Conservation (phyloP, 2,113 vertebrate genomes). For the Chionodraco myersi region DNA sequence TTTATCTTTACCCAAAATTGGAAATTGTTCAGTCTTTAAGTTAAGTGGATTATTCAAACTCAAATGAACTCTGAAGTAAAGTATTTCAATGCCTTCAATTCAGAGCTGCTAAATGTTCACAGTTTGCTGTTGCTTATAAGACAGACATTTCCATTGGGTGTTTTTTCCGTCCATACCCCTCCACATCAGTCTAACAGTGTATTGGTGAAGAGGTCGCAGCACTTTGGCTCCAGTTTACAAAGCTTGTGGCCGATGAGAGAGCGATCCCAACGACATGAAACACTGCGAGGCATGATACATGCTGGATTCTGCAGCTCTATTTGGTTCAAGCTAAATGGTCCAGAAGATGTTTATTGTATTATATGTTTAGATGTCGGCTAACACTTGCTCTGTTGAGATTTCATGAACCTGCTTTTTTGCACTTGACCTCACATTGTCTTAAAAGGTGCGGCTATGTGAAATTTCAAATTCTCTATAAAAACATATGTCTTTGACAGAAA, state of each 20-base stretch:
- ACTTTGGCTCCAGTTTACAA: constrained; percentile 49
- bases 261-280: constrained; percentile 40
- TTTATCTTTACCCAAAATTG: too few relatives aligned
- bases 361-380: constrained; percentile 10
- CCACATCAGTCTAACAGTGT: constrained; percentile 2
- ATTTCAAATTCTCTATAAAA: constrained; percentile 61
- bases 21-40: too few relatives aligned
- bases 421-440: constrained; percentile 27
- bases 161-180: not conserved
- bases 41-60: too few relatives aligned
- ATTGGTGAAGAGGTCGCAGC: constrained; percentile 24
- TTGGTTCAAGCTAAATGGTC: constrained; percentile 68
- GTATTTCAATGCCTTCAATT: too few relatives aligned
- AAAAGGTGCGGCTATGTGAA: constrained; percentile 51
- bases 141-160: too few relatives aligned
- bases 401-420: constrained; percentile 40
- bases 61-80: too few relatives aligned
- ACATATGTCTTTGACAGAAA: constrained; percentile 48
- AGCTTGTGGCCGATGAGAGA: constrained; percentile 46
- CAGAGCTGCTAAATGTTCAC: too few relatives aligned
- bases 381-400: constrained; percentile 33
- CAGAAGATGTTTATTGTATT: constrained; percentile 22
- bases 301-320: constrained; percentile 57
- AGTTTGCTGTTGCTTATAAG: too few relatives aligned
- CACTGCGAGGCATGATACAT: constrained; percentile 66